Base-by-base conservation (phyloP, 2,797 vertebrate genomes). In the Cirrhinus mrigala region DNA sequence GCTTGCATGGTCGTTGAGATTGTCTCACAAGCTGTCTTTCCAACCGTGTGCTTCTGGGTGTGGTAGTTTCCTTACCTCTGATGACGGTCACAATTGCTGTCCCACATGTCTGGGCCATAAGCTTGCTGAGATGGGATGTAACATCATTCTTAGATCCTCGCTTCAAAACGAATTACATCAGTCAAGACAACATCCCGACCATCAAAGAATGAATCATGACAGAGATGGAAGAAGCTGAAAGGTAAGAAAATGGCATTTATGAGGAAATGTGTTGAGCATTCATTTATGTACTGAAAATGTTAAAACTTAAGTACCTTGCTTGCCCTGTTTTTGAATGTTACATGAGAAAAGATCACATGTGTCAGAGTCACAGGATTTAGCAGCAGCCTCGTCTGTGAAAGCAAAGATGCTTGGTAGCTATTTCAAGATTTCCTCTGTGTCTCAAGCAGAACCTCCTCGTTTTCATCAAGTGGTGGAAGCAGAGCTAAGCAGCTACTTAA, bases 121-220 rank as follows among this genome's bases (percentile, higher is more conserved):
- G 52, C 18, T 18, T 54, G 52, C 18, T 20, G 50, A 52, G 50
- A 16, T 14, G 16, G 50, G 84, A 86, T 74, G 82, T 77, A 2
- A 22, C 54, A 15, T 82, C 20, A 14, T 77, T 83, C 52, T 60
- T 88, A 14, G 44, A 86, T 44, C 80, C 84, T 5, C 15, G 56
- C 48, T 88, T 89, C 52, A 85, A 87, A 68, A 73, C 6, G 9
- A 27, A 24, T 40, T 85, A 84, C 58, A 89, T 76, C 14, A 89
- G 84, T 66, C 18, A 79, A 82, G 81, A 87, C 15, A 77, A 81
- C 66, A 78, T 86, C 66, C 68, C 46, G 46, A 50, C 44, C 66
- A 85, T 87, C 9, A 87, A 87, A 79, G 66, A 84, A 82, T 84
- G 73, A n/a, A n/a, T n/a, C n/a, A 87, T 79, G 70, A 62, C 33